phyloP scores from a whole-genome alignment of 2,797 vertebrate species.

The Argya squamiceps region DNA sequence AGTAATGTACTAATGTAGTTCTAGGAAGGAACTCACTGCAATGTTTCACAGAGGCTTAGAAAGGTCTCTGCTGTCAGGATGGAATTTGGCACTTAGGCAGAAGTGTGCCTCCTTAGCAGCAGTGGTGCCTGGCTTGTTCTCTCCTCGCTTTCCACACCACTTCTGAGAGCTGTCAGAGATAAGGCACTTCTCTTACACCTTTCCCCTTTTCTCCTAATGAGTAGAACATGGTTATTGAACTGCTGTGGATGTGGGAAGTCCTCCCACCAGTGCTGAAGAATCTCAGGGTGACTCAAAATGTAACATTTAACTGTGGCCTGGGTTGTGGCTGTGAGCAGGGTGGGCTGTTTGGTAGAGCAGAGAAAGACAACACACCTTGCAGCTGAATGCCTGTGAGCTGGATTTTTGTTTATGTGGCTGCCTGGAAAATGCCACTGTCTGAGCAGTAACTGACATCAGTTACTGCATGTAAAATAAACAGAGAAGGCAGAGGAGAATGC shows the following conservation, averaged over 20 bases:
- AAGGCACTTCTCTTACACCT: accelerated
- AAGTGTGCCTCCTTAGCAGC: background rate
- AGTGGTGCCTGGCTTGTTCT: background rate
- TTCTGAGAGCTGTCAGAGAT: background rate
- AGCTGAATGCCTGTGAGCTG: background rate
- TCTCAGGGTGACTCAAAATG: background rate
- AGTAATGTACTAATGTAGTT: background rate
- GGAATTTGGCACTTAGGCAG: background rate
- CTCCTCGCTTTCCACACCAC: background rate
- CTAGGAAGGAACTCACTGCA: background rate
- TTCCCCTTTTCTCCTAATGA: background rate
- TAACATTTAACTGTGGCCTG: background rate
- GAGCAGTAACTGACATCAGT: background rate
- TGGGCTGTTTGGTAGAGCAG: background rate
- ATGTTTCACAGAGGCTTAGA: background rate
- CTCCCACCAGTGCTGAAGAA: background rate
- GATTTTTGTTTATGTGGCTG: background rate
- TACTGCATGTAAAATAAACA: background rate
- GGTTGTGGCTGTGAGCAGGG: accelerated
- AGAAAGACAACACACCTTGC: background rate
- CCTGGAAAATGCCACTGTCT: background rate
- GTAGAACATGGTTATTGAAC: background rate
- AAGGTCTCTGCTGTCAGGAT: background rate
- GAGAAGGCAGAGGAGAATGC: background rate
- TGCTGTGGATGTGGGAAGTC: accelerated